A percentile compares a stretch with the other conserved stretches of the same genome.
Evolutionary conservation across 1,140 invertebrate species (phyloP).

Genomic region (Sycophaga agraensis): DNA sequence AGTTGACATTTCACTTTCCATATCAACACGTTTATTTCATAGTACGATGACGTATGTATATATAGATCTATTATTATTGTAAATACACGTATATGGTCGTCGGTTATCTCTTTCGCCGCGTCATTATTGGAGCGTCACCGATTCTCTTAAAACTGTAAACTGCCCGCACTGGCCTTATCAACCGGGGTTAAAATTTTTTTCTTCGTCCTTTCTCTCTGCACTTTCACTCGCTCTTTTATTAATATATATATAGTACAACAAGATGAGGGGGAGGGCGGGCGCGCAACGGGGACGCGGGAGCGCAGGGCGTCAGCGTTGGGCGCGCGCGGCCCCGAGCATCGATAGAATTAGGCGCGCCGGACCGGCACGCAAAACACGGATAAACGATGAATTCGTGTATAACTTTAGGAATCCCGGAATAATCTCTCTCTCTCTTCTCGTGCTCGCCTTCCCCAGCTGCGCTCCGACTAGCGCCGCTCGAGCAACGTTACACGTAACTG

Average conservation of each 20-base stretch:
- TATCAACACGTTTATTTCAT: conserved; percentile 54
- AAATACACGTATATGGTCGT: conserved; percentile 53
- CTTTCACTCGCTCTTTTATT: conserved; percentile 23
- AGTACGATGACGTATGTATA: conserved; percentile 48
- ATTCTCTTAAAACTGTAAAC: not conserved
- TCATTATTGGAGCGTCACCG: conserved; percentile 1
- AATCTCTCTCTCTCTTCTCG: not conserved
- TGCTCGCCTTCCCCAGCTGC: no score
- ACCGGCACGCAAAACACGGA: conserved; percentile 24
- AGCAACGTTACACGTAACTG: conserved; percentile 18
- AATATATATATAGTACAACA: conserved; percentile 25
- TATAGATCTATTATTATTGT: conserved; percentile 47
- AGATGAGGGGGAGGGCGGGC: conserved; percentile 1
- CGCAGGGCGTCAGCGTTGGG: not conserved
- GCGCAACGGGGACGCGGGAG: not conserved
- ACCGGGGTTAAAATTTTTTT: no score
- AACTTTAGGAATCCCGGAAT: conserved; percentile 28
- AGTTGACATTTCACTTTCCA: conserved; percentile 37
- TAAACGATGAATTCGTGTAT: conserved; percentile 25
- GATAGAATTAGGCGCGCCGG: conserved; percentile 22
- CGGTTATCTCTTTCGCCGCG: conserved; percentile 31
- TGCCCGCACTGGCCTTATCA: no score
- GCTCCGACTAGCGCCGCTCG: no score
- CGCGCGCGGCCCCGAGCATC: conserved; percentile 8
- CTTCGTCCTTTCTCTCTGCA: no score